Percentiles rank a stretch among this genome's conserved stretches.
Conservation (phyloP, 2,888 invertebrate genomes). For the Mesorhabditis sp. region DNA sequence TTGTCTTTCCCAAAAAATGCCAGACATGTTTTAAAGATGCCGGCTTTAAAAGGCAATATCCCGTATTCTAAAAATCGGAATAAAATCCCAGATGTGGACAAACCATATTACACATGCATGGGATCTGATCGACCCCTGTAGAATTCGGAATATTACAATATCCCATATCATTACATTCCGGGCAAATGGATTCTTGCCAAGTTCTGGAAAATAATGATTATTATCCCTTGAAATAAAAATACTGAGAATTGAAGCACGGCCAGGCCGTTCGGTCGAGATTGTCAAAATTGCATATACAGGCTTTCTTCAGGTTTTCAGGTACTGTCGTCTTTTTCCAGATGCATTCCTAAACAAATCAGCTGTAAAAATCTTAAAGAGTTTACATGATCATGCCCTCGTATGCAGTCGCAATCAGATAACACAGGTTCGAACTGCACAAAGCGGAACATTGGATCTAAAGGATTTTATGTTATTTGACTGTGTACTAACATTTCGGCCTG, state of each 20-base stretch:
- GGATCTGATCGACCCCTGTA: conserved; percentile 43
- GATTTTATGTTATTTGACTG: too few relatives aligned
- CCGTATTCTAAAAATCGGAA: conserved; percentile 23
- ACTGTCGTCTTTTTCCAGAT: conserved; percentile 21
- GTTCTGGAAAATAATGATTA: conserved; percentile 25
- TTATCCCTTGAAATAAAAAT: too few relatives aligned
- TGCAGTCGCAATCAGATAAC: conserved; percentile 48
- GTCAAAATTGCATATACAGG: conserved; percentile 54
- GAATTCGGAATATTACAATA: conserved; percentile 55
- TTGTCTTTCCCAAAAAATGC: conserved; percentile 50
- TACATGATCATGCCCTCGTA: conserved; percentile 14
- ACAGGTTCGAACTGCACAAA: conserved; percentile 56
- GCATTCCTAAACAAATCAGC: neutral
- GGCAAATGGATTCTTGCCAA: conserved; percentile 48
- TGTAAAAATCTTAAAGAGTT: neutral
- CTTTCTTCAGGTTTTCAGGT: conserved; percentile 30
- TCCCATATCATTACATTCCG: conserved; percentile 54
- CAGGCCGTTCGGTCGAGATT: conserved; percentile 50
- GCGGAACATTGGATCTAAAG: conserved; percentile 23
- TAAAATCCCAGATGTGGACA: conserved; percentile 8
- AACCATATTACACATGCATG: conserved; percentile 53
- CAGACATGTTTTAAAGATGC: conserved; percentile 49
- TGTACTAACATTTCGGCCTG: too few relatives aligned
- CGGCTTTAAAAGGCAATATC: conserved; percentile 50
- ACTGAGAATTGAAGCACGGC: conserved; percentile 49